Conservation (phyloP, 2,888 invertebrate species). For the Eupeodes latifasciatus region DNA sequence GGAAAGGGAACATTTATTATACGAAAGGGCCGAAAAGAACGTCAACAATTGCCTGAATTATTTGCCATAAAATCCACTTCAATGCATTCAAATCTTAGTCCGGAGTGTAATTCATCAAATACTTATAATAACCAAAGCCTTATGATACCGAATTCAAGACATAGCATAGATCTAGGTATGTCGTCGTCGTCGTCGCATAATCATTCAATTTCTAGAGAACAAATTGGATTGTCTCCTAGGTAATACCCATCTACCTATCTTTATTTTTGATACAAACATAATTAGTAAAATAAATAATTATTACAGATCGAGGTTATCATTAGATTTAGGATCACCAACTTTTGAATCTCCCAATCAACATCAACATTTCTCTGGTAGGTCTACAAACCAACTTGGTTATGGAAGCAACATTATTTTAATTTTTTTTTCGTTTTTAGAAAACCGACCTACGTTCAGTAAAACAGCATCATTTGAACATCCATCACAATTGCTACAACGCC, state of each 20-base stretch:
- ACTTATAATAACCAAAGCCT: slow-evolving; percentile 65
- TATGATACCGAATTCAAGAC: slow-evolving; percentile 87
- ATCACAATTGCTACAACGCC: slow-evolving; percentile 67
- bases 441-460: slow-evolving; percentile 53
- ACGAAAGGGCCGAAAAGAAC: slow-evolving; percentile 89
- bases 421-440: slow-evolving; percentile 34
- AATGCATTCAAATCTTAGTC: slow-evolving; percentile 87
- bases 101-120: slow-evolving; percentile 82
- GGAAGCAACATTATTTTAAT: too few species aligned
- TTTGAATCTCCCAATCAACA: slow-evolving; percentile 77
- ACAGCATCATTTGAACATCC: slow-evolving; percentile 63
- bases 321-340: slow-evolving; percentile 80
- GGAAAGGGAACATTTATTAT: slow-evolving; percentile 92
- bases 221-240: slow-evolving; percentile 79
- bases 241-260: slow-evolving; percentile 57
- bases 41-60: slow-evolving; percentile 87
- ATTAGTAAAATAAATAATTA: neutral
- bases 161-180: slow-evolving; percentile 88
- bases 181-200: slow-evolving; percentile 84
- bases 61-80: slow-evolving; percentile 84
- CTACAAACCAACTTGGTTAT: neutral
- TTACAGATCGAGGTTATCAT: slow-evolving; percentile 80
- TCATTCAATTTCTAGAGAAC: slow-evolving; percentile 77
- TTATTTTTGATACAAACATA: neutral
- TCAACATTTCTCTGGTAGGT: slow-evolving; percentile 59